Conservation (phyloP, 2,113 vertebrate species). For the Neodontobutis hainanensis region DNA sequence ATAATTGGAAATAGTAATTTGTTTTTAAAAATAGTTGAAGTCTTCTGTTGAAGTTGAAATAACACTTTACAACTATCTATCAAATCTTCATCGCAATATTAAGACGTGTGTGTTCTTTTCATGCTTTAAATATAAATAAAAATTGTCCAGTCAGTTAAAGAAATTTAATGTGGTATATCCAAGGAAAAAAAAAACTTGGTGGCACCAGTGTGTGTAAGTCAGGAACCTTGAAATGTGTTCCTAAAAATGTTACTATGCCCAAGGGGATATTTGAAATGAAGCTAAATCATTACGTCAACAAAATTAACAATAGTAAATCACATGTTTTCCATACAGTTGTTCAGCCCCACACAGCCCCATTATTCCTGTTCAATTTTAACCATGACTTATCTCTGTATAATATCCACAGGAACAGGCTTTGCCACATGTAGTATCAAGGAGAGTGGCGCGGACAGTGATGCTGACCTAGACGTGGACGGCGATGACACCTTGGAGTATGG, state of each 20-base stretch:
- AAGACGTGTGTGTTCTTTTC: neutral
- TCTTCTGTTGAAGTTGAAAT: constrained; percentile 2
- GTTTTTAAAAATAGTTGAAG: constrained; percentile 13
- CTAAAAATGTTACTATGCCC: neutral
- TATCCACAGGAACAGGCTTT: constrained; percentile 89
- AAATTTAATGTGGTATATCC: too few species aligned
- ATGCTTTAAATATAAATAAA: neutral
- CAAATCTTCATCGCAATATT: neutral
- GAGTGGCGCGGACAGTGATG: constrained; percentile 94
- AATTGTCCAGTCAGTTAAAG: too few species aligned
- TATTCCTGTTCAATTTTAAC: neutral
- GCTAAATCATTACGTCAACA: neutral
- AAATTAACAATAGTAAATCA: neutral
- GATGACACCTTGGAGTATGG: constrained; percentile 98
- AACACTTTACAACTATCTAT: neutral
- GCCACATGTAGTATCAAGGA: constrained; percentile 96
- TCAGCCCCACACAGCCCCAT: too few species aligned
- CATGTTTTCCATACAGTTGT: too few species aligned
- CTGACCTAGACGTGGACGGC: constrained; percentile 96
- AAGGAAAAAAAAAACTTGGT: too few species aligned
- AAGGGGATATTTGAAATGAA: neutral
- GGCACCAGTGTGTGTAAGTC: neutral
- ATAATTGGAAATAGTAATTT: constrained; percentile 20
- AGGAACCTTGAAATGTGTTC: too few species aligned
- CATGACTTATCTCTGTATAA: neutral